phyloP scores from a whole-genome alignment of 1,140 invertebrate genomes.

The Chlorops oryzae region DNA sequence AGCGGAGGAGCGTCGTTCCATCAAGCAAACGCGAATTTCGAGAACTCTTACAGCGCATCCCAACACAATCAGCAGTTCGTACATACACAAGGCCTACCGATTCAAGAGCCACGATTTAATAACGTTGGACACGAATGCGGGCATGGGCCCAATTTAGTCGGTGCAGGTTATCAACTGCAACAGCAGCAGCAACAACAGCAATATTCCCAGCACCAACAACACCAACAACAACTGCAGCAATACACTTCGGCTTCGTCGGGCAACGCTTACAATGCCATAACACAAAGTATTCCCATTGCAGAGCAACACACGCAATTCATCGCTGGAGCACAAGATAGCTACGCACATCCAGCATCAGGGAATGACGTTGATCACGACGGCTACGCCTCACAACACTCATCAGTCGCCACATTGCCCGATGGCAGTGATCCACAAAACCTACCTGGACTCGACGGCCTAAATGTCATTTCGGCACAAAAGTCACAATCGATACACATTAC shows the following conservation, averaged over 20 bases:
- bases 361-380: slow-evolving; percentile 29
- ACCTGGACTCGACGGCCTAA: slow-evolving; percentile 35
- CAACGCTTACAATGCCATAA: slow-evolving; percentile 31
- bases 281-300: slow-evolving; percentile 44
- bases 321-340: slow-evolving; percentile 24
- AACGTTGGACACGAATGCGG: slow-evolving; percentile 36
- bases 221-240: slow-evolving; percentile 13
- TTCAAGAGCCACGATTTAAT: slow-evolving; percentile 32
- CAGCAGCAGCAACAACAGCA: slow-evolving; percentile 32
- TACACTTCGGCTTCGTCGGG: not conserved
- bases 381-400: slow-evolving; percentile 37
- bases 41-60: slow-evolving; percentile 29
- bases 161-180: slow-evolving; percentile 29
- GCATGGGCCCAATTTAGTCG: slow-evolving; percentile 38
- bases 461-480: slow-evolving; percentile 52
- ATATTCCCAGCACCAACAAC: slow-evolving; percentile 17
- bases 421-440: slow-evolving; percentile 33
- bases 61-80: slow-evolving; percentile 28
- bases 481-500: slow-evolving; percentile 46
- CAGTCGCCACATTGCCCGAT: slow-evolving; percentile 30
- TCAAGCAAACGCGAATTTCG: slow-evolving; percentile 13
- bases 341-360: slow-evolving; percentile 34
- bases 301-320: slow-evolving; percentile 46
- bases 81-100: slow-evolving; percentile 32
- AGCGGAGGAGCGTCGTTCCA: no score